These are phyloP conservation scores for Agrochola lota DNA, from an alignment of 2,888 invertebrate genomes.

Conservation along the genomic window DNA sequence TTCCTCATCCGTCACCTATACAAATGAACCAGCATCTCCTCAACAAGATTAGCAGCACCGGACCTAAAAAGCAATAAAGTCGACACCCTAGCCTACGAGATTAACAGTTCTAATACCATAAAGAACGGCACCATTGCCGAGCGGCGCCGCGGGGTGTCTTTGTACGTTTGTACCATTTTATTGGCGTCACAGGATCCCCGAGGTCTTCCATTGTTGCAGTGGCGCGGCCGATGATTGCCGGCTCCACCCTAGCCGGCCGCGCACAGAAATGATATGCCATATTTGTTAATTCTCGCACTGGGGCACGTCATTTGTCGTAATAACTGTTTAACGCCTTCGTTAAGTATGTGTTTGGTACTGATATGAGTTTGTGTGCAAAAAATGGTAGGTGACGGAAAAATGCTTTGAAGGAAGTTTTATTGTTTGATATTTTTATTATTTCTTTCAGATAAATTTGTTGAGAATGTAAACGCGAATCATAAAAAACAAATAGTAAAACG, in stretches of 20 bases:
- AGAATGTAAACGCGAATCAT: not conserved
- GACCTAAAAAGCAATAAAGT: slow-evolving; percentile 81
- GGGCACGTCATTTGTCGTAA: slow-evolving; percentile 69
- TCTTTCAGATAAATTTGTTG: not conserved
- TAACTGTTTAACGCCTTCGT: slow-evolving; percentile 57
- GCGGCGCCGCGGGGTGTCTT: slow-evolving; percentile 77
- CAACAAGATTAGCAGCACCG: slow-evolving; percentile 63
- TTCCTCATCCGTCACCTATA: not conserved
- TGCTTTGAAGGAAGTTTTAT: not conserved
- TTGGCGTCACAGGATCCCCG: slow-evolving; percentile 82
- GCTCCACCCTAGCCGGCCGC: slow-evolving; percentile 67
- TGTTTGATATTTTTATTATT: not conserved
- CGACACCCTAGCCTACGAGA: slow-evolving; percentile 79
- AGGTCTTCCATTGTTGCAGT: slow-evolving; percentile 75
- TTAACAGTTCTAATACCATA: slow-evolving; percentile 83
- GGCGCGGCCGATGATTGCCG: slow-evolving; percentile 70
- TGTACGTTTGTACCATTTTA: slow-evolving; percentile 78
- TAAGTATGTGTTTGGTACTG: slow-evolving; percentile 34
- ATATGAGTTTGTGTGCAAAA: not conserved
- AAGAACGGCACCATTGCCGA: slow-evolving; percentile 71
- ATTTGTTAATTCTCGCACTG: slow-evolving; percentile 76
- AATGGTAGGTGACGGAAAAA: not conserved
- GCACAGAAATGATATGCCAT: slow-evolving; percentile 76
- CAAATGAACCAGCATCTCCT: slow-evolving; percentile 29
- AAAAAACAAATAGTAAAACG: not conserved